phyloP scores from a whole-genome alignment of 1,140 invertebrate species.

The Coelopa frigida region DNA sequence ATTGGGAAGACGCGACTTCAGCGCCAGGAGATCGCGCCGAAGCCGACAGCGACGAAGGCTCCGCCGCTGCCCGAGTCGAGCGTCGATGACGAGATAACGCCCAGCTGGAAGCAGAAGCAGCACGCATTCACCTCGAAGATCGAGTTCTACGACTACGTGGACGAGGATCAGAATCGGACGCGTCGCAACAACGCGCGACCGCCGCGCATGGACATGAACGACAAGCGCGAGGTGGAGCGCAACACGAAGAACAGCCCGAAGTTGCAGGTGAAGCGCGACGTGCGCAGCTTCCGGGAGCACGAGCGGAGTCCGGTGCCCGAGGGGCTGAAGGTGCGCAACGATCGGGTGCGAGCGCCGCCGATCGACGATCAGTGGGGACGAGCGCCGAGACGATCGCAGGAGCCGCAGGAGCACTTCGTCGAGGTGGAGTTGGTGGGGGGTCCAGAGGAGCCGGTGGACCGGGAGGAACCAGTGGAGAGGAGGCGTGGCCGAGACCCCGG shows the following conservation, averaged over 20 bases:
- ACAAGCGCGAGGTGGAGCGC: slow-evolving; percentile 36
- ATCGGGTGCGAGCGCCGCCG: background rate
- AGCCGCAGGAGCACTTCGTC: too few relatives aligned
- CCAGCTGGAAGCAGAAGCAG: slow-evolving; percentile 22
- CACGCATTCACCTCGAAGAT: slow-evolving; percentile 37
- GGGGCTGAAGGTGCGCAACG: too few relatives aligned
- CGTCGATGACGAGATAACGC: slow-evolving; percentile 9
- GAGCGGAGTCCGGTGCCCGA: too few relatives aligned
- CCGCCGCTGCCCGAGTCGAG: slow-evolving; percentile 7
- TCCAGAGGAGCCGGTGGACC: background rate
- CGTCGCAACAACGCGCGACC: slow-evolving; percentile 29
- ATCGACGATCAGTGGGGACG: background rate
- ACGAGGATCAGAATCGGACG: slow-evolving; percentile 7
- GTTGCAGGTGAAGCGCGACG: slow-evolving; percentile 35
- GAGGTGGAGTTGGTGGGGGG: too few relatives aligned
- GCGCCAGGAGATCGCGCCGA: slow-evolving; percentile 31
- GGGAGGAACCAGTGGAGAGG: background rate
- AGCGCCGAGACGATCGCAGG: background rate
- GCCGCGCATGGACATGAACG: slow-evolving; percentile 38
- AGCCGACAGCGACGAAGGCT: slow-evolving; percentile 23
- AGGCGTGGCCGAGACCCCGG: background rate
- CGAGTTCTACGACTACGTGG: slow-evolving; percentile 35
- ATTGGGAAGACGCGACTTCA: background rate
- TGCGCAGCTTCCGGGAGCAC: slow-evolving; percentile 25
- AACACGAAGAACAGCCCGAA: slow-evolving; percentile 40